A percentile compares a stretch with the other conserved stretches of the same genome.
Evolutionary conservation across 2,888 invertebrate species (phyloP).

Genomic region (Napeogenes inachia): DNA sequence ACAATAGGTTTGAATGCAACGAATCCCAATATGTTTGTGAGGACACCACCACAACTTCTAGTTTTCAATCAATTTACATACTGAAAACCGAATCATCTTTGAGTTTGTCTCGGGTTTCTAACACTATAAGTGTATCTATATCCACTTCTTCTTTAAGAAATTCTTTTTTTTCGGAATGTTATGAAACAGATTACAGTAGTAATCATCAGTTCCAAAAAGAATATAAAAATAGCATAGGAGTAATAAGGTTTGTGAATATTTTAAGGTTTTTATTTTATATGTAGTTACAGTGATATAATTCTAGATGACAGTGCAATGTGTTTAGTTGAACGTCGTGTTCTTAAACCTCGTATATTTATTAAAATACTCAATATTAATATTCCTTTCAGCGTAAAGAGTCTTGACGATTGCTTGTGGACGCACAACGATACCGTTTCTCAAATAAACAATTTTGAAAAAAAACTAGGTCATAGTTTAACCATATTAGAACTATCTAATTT

Average conservation of each 20-base stretch:
- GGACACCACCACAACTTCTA: slow-evolving; percentile 25
- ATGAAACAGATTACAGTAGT: neutral
- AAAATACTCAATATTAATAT: neutral
- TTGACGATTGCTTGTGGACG: neutral
- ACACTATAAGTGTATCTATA: slow-evolving; percentile 26
- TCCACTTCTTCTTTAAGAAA: slow-evolving; percentile 16
- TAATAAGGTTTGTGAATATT: neutral
- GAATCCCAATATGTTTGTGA: neutral
- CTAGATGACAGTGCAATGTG: neutral
- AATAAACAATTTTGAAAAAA: neutral
- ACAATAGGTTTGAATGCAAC: neutral
- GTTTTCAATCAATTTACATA: slow-evolving; percentile 38
- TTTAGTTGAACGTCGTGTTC: too few relatives aligned
- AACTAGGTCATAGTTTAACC: neutral
- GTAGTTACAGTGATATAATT: too few relatives aligned
- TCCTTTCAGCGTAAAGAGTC: neutral
- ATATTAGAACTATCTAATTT: neutral
- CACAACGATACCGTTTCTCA: neutral
- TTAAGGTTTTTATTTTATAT: neutral
- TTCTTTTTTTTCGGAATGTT: slow-evolving; percentile 15
- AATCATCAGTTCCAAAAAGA: neutral
- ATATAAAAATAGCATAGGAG: slow-evolving; percentile 1
- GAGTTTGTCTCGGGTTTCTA: slow-evolving; percentile 34
- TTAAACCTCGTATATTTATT: too few relatives aligned
- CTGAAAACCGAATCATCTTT: slow-evolving; percentile 43